phyloP scores from a whole-genome alignment of 2,888 invertebrate genomes.

The Harpagoxenus sublaevis region DNA sequence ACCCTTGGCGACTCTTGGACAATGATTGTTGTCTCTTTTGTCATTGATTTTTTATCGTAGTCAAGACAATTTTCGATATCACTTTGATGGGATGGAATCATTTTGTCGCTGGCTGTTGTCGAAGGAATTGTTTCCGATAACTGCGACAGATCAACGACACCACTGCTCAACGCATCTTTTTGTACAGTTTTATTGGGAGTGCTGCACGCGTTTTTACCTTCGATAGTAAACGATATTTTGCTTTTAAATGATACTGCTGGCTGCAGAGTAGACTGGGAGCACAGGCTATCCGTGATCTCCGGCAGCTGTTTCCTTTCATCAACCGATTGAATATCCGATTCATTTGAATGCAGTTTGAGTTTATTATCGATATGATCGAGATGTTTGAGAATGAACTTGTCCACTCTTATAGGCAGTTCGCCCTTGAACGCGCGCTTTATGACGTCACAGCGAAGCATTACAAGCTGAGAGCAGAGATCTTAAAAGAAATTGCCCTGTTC shows the following conservation, averaged over 20 bases:
- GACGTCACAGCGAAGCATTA: too few relatives aligned
- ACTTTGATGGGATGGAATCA: neutral
- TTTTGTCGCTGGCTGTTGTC: neutral
- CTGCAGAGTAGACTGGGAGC: neutral
- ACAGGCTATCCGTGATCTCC: neutral
- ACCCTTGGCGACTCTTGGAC: neutral
- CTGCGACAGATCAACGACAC: neutral
- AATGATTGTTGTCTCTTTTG: neutral
- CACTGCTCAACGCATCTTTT: neutral
- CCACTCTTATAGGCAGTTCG: slow-evolving; percentile 11
- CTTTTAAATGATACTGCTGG: neutral
- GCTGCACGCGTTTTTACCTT: neutral
- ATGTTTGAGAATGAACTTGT: slow-evolving; percentile 65
- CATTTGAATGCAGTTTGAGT: slow-evolving; percentile 62
- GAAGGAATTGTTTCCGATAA: neutral
- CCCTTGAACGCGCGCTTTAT: neutral
- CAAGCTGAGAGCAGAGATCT: too few relatives aligned
- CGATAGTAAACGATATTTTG: neutral
- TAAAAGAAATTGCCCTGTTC: too few relatives aligned
- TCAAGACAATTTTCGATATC: neutral
- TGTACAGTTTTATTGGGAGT: neutral
- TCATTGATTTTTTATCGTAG: neutral
- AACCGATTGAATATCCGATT: slow-evolving; percentile 30
- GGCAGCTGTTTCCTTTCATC: neutral
- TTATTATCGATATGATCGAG: slow-evolving; percentile 63